Evolutionary conservation across 2,797 vertebrate genomes (phyloP).

Genomic region (Sebastiscus tertius): DNA sequence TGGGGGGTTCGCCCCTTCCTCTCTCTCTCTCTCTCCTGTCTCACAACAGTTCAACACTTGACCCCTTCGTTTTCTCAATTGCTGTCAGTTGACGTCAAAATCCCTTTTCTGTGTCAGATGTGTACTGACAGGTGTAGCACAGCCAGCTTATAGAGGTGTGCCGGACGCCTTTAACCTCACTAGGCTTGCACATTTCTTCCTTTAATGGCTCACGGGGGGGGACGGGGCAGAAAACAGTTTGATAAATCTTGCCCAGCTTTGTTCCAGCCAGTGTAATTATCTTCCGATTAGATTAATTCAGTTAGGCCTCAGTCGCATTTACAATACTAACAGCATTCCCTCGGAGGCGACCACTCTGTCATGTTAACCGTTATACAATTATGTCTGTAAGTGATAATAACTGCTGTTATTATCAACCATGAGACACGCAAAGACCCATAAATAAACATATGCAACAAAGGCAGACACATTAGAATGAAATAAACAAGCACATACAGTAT

Average conservation of each 20-base stretch:
- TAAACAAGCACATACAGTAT: slow-evolving; percentile 14
- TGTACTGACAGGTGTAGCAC: slow-evolving; percentile 63
- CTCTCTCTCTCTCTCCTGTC: slow-evolving; percentile 28
- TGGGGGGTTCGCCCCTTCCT: slow-evolving; percentile 17
- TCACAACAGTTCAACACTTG: slow-evolving; percentile 60
- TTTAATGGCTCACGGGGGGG: slow-evolving; percentile 49
- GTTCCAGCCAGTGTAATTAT: slow-evolving; percentile 81
- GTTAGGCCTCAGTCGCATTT: slow-evolving; percentile 79
- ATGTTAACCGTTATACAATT: slow-evolving; percentile 83
- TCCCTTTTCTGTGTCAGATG: slow-evolving; percentile 55
- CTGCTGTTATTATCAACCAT: slow-evolving; percentile 66
- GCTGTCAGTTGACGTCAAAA: slow-evolving; percentile 73
- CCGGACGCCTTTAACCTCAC: slow-evolving; percentile 60
- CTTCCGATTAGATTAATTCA: slow-evolving; percentile 84
- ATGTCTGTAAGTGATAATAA: slow-evolving; percentile 73
- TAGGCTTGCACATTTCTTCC: slow-evolving; percentile 49
- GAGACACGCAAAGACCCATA: slow-evolving; percentile 47
- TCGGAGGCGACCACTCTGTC: slow-evolving; percentile 78
- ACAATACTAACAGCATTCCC: slow-evolving; percentile 78
- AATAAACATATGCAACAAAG: slow-evolving; percentile 54
- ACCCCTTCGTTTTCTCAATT: slow-evolving; percentile 73
- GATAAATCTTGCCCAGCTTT: slow-evolving; percentile 79
- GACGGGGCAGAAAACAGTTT: slow-evolving; percentile 47
- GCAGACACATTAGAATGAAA: slow-evolving; percentile 9
- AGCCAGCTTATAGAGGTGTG: slow-evolving; percentile 50